Conservation (phyloP, 1,140 invertebrate genomes). For the Ridgeia piscesae region DNA sequence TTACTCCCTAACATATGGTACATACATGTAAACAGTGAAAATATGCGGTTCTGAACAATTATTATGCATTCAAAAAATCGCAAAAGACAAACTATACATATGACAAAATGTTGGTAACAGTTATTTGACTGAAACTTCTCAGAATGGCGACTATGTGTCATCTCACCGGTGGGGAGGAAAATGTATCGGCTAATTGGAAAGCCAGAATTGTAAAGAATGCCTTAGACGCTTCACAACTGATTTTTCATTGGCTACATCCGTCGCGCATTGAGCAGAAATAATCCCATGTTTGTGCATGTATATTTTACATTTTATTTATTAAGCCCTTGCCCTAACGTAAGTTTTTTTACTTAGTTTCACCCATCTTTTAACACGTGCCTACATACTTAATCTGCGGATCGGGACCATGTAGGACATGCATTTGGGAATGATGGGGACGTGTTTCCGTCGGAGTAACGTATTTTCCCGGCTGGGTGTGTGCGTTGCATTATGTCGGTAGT, state of each 20-base stretch:
- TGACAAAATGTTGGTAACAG: neutral
- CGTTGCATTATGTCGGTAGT: conserved; percentile 40
- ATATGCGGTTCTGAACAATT: neutral
- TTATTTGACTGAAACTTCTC: neutral
- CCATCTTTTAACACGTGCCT: conserved; percentile 45
- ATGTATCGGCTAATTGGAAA: conserved; percentile 49
- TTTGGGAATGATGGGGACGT: conserved; percentile 19
- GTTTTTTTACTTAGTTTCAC: conserved; percentile 40
- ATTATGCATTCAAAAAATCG: neutral
- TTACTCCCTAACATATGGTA: conserved; percentile 28
- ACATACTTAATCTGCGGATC: conserved; percentile 25
- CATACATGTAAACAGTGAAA: neutral
- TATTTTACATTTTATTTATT: neutral
- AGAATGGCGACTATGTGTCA: neutral
- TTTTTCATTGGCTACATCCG: conserved; percentile 45
- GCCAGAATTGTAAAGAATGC: conserved; percentile 53
- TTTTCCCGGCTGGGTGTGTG: conserved; percentile 37
- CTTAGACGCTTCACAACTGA: conserved; percentile 47
- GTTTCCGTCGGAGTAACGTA: conserved; percentile 31
- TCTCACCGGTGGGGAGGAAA: conserved; percentile 30
- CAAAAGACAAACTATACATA: neutral
- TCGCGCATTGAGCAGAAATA: conserved; percentile 25
- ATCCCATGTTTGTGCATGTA: neutral
- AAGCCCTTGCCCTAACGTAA: conserved; percentile 52
- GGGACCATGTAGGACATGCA: conserved; percentile 23